Percentiles rank a stretch among this genome's conserved stretches.
Conservation (phyloP, 2,888 invertebrate genomes). For the Archips crataeganus region DNA sequence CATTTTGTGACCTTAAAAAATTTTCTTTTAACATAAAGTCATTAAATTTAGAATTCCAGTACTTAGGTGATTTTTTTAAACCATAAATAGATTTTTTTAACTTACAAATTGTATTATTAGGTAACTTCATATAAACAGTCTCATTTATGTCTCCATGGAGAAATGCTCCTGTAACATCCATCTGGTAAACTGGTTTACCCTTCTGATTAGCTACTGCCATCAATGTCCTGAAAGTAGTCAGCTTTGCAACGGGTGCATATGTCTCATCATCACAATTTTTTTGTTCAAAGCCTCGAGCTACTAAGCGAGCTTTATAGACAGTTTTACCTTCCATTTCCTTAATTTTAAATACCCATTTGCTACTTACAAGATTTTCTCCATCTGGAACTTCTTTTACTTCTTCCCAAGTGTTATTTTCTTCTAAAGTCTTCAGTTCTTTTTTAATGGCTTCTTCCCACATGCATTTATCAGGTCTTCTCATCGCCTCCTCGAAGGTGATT, state of each 20-base stretch:
- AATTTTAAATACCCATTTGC: too few relatives aligned
- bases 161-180: slow-evolving; percentile 46
- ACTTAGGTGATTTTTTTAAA: slow-evolving; percentile 1
- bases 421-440: too few relatives aligned
- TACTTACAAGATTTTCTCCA: too few relatives aligned
- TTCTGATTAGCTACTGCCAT: slow-evolving; percentile 45
- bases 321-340: too few relatives aligned
- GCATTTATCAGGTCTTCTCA: too few relatives aligned
- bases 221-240: slow-evolving; percentile 47
- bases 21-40: neutral
- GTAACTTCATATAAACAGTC: neutral
- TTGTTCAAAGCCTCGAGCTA: slow-evolving; percentile 48
- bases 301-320: slow-evolving; percentile 28
- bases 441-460: too few relatives aligned
- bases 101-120: neutral
- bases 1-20: slow-evolving; percentile 9
- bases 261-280: slow-evolving; percentile 21
- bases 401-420: too few relatives aligned
- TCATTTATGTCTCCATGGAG: slow-evolving; percentile 39
- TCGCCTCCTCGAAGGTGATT: too few relatives aligned
- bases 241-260: slow-evolving; percentile 49
- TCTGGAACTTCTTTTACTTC: too few relatives aligned
- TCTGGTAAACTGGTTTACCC: slow-evolving; percentile 35
- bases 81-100: too few relatives aligned
- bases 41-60: slow-evolving; percentile 30